Evolutionary conservation across 2,797 vertebrate species (phyloP), one percentile per base, ranked within the genome.

Genomic region (Sebastolobus altivelis): DNA sequence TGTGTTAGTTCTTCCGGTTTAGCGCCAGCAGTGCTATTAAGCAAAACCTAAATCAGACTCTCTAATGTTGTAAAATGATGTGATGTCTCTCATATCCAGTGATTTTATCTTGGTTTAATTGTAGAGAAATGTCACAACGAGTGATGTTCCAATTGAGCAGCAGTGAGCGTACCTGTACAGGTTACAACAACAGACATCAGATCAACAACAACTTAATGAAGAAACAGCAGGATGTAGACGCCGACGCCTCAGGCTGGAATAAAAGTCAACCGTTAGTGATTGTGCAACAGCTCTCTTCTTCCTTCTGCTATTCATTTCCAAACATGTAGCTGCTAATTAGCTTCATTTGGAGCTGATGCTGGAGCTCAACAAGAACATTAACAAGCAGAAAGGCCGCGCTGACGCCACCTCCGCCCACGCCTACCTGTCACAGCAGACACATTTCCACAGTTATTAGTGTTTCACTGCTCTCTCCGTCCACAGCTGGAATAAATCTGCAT

Each of bases 401-500:
- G 73, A 75, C 46, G 14, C 81, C 71, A 63, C 65, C 79, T 35
- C 65, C 65, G 37, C 72, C 68, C 77, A 68, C 61, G n/a, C 43
- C 72, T 63, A 75, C 79, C 80, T 89, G 91, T 77, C 82, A 84
- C 79, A 52, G 75, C 74, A 54, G 54, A 69, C 43, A 75, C 75
- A 7, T 84, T 60, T 77, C 65, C 82, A 71, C 75, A 68, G 75
- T 80, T 89, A 78, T 92, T 92, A 83, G 81, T 87, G 90, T 92
- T 93, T 89, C 87, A 79, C 86, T 85, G 86, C 69, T 3, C n/a
- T 71, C 71, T 67, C 80, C 74, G 73, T 84, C 75, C 80, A 20
- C 70, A 29, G 72, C 77, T 83, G 79, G 93, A 93, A 92, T 89
- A 92, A 31, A 90, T 94, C 88, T 90, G 82, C 93, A 89, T 91